Evolutionary conservation across 1,140 invertebrate species (phyloP).

Genomic region (Glossosoma conforme): DNA sequence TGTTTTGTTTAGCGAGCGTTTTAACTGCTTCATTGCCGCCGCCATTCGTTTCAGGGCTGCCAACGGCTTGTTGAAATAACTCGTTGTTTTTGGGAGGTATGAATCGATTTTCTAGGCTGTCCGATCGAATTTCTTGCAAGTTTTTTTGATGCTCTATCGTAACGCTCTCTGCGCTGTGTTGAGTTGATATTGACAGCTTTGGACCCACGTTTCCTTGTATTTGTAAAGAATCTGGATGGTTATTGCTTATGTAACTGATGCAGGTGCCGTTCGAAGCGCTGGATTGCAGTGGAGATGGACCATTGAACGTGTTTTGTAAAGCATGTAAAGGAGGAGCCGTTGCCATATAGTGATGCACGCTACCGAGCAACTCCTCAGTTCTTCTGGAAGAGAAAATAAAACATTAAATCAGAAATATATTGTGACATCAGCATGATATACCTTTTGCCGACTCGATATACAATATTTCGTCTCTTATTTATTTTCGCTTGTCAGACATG

Average conservation of each 20-base stretch:
- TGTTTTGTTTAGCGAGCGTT: slow-evolving; percentile 1
- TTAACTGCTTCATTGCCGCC: slow-evolving; percentile 1
- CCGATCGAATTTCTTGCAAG: slow-evolving; percentile 16
- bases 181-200: slow-evolving; percentile 27
- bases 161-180: slow-evolving; percentile 26
- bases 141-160: slow-evolving; percentile 7
- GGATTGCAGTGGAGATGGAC: slow-evolving; percentile 11
- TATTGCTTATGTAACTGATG: slow-evolving; percentile 24
- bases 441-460: too few species aligned
- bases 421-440: too few species aligned
- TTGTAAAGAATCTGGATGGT: slow-evolving; percentile 13
- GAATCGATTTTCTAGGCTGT: slow-evolving; percentile 29
- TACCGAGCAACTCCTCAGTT: slow-evolving; percentile 48
- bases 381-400: slow-evolving; percentile 35
- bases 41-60: background rate
- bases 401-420: too few species aligned
- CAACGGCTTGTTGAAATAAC: background rate
- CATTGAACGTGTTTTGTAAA: too few species aligned
- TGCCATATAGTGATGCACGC: slow-evolving; percentile 48
- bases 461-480: too few species aligned
- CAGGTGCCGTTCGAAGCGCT: slow-evolving; percentile 10
- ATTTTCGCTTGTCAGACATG: too few species aligned
- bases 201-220: slow-evolving; percentile 20
- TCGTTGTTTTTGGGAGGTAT: slow-evolving; percentile 13
- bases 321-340: slow-evolving; percentile 37